Evolutionary conservation across 2,888 invertebrate genomes (phyloP).

Genomic region (Selenia dentaria): DNA sequence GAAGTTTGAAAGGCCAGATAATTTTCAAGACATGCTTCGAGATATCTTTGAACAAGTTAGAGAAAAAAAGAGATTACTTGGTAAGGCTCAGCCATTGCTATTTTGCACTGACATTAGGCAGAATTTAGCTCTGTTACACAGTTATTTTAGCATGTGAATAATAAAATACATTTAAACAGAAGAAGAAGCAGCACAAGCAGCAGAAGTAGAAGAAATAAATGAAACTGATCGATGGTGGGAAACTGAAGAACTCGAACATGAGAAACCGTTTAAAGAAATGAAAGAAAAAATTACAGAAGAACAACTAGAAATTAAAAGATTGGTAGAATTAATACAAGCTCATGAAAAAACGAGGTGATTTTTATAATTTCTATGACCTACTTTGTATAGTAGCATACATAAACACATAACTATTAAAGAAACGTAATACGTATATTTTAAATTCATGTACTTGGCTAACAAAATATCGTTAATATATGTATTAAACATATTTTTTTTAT

Average conservation of each 20-base stretch:
- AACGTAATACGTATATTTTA: no score
- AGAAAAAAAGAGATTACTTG: constrained; percentile 35
- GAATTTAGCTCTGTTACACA: no score
- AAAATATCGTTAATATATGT: no score
- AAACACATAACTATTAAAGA: not conserved
- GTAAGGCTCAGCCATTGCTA: no score
- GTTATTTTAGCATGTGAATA: no score
- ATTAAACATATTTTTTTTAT: no score
- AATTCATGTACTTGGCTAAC: no score
- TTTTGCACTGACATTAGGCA: no score
- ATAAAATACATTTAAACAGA: no score
- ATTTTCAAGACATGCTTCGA: constrained; percentile 41
- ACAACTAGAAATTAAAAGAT: constrained; percentile 38
- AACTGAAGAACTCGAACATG: constrained; percentile 23
- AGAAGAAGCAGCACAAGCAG: constrained; percentile 5
- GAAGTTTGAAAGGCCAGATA: constrained; percentile 39
- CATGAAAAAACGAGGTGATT: constrained; percentile 62
- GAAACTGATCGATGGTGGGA: constrained; percentile 47
- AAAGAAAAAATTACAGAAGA: constrained; percentile 48
- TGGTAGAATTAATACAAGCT: constrained; percentile 56
- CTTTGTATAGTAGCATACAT: not conserved
- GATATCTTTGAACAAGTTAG: constrained; percentile 40
- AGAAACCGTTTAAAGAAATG: constrained; percentile 16
- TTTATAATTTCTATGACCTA: not conserved
- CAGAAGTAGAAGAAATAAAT: constrained; percentile 5